Evolutionary conservation across 2,888 invertebrate genomes (phyloP), one percentile per base, ranked within the genome.

Genomic region (Napeogenes sylphis): DNA sequence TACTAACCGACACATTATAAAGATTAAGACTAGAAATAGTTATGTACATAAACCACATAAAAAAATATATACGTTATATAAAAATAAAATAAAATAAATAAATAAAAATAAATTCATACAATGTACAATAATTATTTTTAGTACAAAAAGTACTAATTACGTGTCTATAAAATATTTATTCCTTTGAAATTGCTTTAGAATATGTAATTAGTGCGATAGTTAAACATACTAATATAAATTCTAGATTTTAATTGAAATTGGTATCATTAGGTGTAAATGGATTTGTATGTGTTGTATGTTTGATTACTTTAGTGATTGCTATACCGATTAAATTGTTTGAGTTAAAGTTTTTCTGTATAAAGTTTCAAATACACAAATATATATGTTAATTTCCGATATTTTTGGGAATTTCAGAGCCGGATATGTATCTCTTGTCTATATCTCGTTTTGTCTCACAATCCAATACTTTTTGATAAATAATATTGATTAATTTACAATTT

Each of bases 51-150:
- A 21, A 21, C 1, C 21, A 21, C 21, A 1, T 21, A 21, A 21
- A 21, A 21, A 21, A 21, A n/a, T n/a, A n/a, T n/a, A n/a, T n/a
- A n/a, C n/a, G n/a, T n/a, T n/a, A n/a, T n/a, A n/a, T n/a, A n/a
- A n/a, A n/a, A n/a, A n/a, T n/a, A n/a, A n/a, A n/a, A n/a, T n/a
- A n/a, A n/a, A n/a, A n/a, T n/a, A n/a, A n/a, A n/a, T n/a, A n/a
- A n/a, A n/a, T 47, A 30, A 51, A 10, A 12, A 30, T 30, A 30
- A 8, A 30, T 8, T 3, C 51, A 51, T 12, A 51, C 4, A 51
- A 8, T 77, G 75, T 76, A 73, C 21, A 73, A 73, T 73, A 73
- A 79, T 78, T 77, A 75, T 67, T 72, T 73, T 70, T 71, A 70
- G 63, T 71, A 66, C 71, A 73, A 70, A 70, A 68, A 68, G 67